phyloP scores from a whole-genome alignment of 2,797 vertebrate genomes.

The Dallia pectoralis region DNA sequence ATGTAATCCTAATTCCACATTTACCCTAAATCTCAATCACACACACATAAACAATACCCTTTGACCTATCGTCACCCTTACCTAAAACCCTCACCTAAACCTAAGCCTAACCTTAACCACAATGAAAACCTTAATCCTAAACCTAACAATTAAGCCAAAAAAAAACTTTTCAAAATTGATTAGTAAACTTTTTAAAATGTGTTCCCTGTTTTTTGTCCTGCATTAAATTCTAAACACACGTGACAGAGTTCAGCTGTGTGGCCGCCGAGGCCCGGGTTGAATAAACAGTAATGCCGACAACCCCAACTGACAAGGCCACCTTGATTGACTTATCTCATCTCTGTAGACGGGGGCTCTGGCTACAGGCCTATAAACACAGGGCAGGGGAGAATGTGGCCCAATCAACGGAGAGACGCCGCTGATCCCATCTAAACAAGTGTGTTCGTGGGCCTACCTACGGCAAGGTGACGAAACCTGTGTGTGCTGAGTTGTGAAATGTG shows the following conservation, averaged over 20 bases:
- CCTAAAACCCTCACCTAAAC: too few relatives aligned
- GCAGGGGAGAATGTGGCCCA: slow-evolving; percentile 44
- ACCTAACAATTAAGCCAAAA: too few relatives aligned
- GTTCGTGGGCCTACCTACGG: not conserved
- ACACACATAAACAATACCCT: slow-evolving; percentile 5
- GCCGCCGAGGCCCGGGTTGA: slow-evolving; percentile 51
- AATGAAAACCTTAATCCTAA: too few relatives aligned
- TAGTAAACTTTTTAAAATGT: too few relatives aligned
- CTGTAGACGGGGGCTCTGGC: slow-evolving; percentile 48
- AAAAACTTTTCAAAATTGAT: too few relatives aligned
- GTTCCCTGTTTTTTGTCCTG: too few relatives aligned
- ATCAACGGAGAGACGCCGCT: slow-evolving; percentile 35
- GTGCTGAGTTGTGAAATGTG: not conserved
- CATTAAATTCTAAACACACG: not conserved
- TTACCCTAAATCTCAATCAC: not conserved
- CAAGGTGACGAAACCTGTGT: not conserved
- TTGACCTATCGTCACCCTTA: too few relatives aligned
- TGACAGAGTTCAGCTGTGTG: slow-evolving; percentile 19
- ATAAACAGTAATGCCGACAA: slow-evolving; percentile 59
- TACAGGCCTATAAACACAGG: slow-evolving; percentile 61
- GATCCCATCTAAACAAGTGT: slow-evolving; percentile 15
- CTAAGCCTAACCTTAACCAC: too few relatives aligned
- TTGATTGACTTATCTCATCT: slow-evolving; percentile 57
- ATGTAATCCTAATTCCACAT: too few relatives aligned
- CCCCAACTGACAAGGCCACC: slow-evolving; percentile 43